These are phyloP conservation scores for Periplaneta americana DNA, from an alignment of 1,140 invertebrate species.

Conservation along the genomic window DNA sequence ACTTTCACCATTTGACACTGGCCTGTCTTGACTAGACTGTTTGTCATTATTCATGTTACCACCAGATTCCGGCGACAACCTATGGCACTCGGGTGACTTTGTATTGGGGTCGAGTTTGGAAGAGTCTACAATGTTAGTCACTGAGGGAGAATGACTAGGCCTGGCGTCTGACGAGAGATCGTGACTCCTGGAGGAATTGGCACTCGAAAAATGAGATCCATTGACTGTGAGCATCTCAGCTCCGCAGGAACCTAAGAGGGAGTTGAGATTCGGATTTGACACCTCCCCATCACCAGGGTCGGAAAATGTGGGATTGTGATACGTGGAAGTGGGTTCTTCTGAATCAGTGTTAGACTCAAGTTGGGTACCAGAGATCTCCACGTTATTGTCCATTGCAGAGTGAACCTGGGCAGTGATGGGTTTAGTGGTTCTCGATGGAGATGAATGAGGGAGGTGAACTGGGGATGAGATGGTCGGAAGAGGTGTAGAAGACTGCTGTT, in stretches of 20 bases:
- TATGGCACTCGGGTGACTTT: neutral
- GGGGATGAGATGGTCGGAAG: neutral
- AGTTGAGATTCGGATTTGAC: neutral
- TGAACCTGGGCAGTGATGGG: neutral
- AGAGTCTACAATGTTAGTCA: neutral
- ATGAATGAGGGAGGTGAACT: neutral
- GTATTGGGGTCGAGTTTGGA: neutral
- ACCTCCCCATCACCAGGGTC: neutral
- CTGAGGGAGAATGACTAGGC: neutral
- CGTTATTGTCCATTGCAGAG: constrained; percentile 14
- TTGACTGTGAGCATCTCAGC: neutral
- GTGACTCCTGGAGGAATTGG: neutral
- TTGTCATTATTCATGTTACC: neutral
- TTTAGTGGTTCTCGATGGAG: neutral
- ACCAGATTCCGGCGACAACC: neutral
- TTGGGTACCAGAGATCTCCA: neutral
- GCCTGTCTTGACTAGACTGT: neutral
- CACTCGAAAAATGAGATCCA: neutral
- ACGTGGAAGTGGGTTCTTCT: neutral
- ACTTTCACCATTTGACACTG: neutral
- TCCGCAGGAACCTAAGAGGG: neutral
- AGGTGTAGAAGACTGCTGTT: constrained; percentile 31
- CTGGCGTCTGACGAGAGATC: neutral
- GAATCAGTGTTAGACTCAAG: neutral
- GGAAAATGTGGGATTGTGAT: too few species aligned